Percentiles rank a stretch among this genome's conserved stretches.
phyloP scores from a whole-genome alignment of 2,888 invertebrate species.

The Vandiemenella viatica region DNA sequence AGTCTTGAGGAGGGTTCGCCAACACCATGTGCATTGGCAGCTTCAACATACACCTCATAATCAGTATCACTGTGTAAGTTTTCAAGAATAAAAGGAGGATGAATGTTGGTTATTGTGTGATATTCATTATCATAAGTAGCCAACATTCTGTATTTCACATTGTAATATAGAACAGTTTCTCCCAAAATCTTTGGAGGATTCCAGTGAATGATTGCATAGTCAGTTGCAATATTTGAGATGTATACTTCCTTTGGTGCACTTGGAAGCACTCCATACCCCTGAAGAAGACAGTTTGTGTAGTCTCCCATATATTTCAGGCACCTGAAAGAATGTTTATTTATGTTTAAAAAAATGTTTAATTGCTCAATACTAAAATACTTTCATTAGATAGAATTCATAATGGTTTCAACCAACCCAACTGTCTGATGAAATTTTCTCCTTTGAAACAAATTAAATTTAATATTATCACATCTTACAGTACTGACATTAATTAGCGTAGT shows the following conservation, averaged over 20 bases:
- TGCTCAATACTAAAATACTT: too few species aligned
- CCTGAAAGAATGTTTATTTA: conserved; percentile 31
- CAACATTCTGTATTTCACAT: conserved; percentile 29
- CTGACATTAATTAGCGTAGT: too few species aligned
- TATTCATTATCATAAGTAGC: conserved; percentile 30
- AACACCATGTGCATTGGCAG: conserved; percentile 63
- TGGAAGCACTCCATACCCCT: conserved; percentile 71
- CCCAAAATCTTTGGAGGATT: conserved; percentile 50
- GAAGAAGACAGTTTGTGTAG: conserved; percentile 66
- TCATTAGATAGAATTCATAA: too few species aligned
- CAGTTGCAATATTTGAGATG: conserved; percentile 56
- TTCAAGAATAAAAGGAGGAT: conserved; percentile 60
- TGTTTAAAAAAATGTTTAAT: too few species aligned
- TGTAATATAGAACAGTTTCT: conserved; percentile 47
- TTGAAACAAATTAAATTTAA: too few species aligned
- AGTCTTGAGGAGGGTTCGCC: conserved; percentile 60
- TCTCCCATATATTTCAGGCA: conserved; percentile 69
- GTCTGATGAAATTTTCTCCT: too few species aligned
- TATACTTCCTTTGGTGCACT: conserved; percentile 53
- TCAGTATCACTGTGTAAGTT: conserved; percentile 55
- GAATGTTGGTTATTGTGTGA: conserved; percentile 29
- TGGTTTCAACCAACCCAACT: too few species aligned
- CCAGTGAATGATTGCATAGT: conserved; percentile 68
- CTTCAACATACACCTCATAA: conserved; percentile 68
- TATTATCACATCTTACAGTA: too few species aligned